Percentiles rank a stretch among this genome's conserved stretches.
Evolutionary conservation across 2,888 invertebrate genomes (phyloP).

Genomic region (Tigriopus californicus): DNA sequence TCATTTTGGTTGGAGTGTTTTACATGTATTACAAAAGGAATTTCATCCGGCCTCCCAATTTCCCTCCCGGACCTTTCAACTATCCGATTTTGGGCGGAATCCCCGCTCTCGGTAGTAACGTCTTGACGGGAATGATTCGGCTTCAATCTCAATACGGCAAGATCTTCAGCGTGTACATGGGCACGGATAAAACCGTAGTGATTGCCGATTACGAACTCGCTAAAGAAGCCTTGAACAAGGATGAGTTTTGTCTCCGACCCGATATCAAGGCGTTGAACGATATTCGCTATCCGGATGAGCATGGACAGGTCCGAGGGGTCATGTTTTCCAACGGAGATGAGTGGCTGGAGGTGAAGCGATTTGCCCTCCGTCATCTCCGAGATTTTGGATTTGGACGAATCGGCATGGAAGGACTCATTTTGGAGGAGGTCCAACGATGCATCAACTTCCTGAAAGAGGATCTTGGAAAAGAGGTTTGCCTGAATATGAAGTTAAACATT

Average conservation of each 20-base stretch:
- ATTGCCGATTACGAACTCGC: not conserved
- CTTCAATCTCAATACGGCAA: not conserved
- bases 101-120: not conserved
- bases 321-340: not conserved
- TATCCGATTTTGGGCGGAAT: not conserved
- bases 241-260: not conserved
- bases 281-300: too few relatives aligned
- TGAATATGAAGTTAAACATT: not conserved
- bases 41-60: not conserved
- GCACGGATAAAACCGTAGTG: not conserved
- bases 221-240: not conserved
- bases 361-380: not conserved
- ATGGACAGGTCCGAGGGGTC: not conserved
- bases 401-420: not conserved
- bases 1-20: too few relatives aligned
- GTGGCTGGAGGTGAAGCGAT: not conserved
- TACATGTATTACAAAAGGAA: too few relatives aligned
- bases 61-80: not conserved
- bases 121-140: not conserved
- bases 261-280: not conserved
- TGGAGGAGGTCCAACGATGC: not conserved
- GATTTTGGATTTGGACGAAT: not conserved
- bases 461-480: not conserved
- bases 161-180: not conserved
- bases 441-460: not conserved